Percentiles rank a stretch among this genome's conserved stretches.
phyloP scores from a whole-genome alignment of 1,140 invertebrate genomes.

The Pissodes strobi region DNA sequence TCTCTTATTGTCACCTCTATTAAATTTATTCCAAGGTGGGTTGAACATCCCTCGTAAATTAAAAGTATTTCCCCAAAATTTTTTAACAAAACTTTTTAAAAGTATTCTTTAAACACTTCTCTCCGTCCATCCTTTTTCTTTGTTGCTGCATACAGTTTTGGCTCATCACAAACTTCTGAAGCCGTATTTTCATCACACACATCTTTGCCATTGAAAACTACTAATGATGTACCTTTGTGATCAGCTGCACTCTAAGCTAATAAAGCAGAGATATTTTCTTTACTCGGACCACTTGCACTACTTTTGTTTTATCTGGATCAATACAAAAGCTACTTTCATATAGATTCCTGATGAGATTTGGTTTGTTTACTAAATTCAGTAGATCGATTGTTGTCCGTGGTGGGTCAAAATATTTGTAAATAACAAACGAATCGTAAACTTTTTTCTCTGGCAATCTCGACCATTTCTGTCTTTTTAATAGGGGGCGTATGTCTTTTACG shows the following conservation, averaged over 20 bases:
- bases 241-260: slow-evolving; percentile 1
- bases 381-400: not conserved
- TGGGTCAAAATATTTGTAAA: slow-evolving; percentile 1
- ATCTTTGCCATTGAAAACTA: slow-evolving; percentile 9
- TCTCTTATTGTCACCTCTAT: no score
- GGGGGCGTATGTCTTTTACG: no score
- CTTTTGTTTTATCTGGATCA: slow-evolving; percentile 21
- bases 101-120: not conserved
- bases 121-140: no score
- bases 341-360: slow-evolving; percentile 8
- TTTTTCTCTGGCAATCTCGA: not conserved
- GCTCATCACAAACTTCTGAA: not conserved
- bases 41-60: not conserved
- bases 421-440: not conserved
- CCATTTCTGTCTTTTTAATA: no score
- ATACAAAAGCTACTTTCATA: no score
- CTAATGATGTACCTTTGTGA: not conserved
- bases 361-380: not conserved
- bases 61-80: not conserved
- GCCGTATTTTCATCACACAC: not conserved
- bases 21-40: no score
- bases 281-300: slow-evolving; percentile 19
- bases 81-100: no score
- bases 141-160: not conserved
- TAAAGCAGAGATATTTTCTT: not conserved